Evolutionary conservation across 1,140 invertebrate species (phyloP), one percentile per base, ranked within the genome.

Genomic region (Parasteatoda tepidariorum): DNA sequence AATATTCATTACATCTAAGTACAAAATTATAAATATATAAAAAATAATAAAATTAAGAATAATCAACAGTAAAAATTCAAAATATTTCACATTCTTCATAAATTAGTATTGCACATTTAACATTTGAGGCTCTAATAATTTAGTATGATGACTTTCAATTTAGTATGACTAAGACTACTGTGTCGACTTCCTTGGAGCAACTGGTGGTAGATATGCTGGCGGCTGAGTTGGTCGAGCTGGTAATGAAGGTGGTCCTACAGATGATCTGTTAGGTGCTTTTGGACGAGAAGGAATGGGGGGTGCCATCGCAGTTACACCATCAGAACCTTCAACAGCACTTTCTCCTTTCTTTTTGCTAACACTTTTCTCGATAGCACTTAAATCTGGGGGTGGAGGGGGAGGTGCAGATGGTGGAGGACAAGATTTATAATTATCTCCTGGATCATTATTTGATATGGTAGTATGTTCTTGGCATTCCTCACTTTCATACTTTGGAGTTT

Each of bases 281-380:
- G 68, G 41, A 24, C 81, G 28, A 22, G 81, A 83, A 9, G 81
- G 81, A 33, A 83, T 74, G 33, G 81, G 81, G 0, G 81, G 81
- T 13, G 81, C 68, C 41, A 13, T 28, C n/a, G 34, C 33, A 31
- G 33, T 24, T 15, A 3, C 18, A 15, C 11, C 22, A n/a, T 24
- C 22, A 18, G 59, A 3, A 59, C 41, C 24, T 38, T 30, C 15
- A 18, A 22, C 13, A 71, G n/a, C 24, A 22, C n/a, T 38, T 54
- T 30, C 7, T 48, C 33, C 15, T 30, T n/a, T 24, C 26, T 73
- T 54, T 6, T 13, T 48, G 7, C 7, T 18, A 0, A 7, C 6
- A 26, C 31, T 30, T 22, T 13, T 54, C 2, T 22, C 3, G 22
- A 48, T 18, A 13, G 38, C 34, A 28, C 74, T 55, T 15, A 83